phyloP scores from a whole-genome alignment of 2,113 vertebrate genomes.

The Salvelinus fontinalis region DNA sequence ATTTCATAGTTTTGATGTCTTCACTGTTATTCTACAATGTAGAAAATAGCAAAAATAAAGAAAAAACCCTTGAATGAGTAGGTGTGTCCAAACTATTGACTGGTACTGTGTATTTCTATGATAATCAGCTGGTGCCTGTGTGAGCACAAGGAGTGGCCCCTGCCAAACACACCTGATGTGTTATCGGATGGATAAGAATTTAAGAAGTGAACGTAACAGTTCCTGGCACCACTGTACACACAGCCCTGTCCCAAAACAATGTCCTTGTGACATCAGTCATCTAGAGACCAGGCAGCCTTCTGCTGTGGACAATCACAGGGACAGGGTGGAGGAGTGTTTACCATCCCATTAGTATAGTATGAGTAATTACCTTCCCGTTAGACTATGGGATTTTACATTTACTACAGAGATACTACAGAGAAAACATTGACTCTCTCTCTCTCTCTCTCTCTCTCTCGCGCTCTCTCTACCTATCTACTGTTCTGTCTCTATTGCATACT shows the following conservation, averaged over 20 bases:
- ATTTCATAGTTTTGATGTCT: too few relatives aligned
- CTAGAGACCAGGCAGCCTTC: neutral
- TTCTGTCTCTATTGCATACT: too few relatives aligned
- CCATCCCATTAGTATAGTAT: neutral
- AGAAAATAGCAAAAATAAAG: too few relatives aligned
- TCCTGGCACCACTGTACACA: neutral
- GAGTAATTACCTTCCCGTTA: too few relatives aligned
- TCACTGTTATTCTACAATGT: too few relatives aligned
- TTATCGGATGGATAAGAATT: neutral
- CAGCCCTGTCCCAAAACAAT: neutral
- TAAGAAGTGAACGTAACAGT: neutral
- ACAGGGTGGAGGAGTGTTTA: slow-evolving; percentile 56
- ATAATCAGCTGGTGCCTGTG: neutral
- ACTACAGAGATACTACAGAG: neutral
- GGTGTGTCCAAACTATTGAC: too few relatives aligned
- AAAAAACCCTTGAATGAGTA: too few relatives aligned
- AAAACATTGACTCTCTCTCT: neutral
- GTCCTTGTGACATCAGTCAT: neutral
- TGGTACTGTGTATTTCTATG: too few relatives aligned
- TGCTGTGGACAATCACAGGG: slow-evolving; percentile 21
- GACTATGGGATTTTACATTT: slow-evolving; percentile 4
- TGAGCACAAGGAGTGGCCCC: slow-evolving; percentile 6
- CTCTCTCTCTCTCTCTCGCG: neutral
- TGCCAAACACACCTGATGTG: neutral
- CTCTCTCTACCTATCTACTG: neutral